These are phyloP conservation scores for Diloba caeruleocephala DNA, from an alignment of 2,888 invertebrate species.

Conservation along the genomic window DNA sequence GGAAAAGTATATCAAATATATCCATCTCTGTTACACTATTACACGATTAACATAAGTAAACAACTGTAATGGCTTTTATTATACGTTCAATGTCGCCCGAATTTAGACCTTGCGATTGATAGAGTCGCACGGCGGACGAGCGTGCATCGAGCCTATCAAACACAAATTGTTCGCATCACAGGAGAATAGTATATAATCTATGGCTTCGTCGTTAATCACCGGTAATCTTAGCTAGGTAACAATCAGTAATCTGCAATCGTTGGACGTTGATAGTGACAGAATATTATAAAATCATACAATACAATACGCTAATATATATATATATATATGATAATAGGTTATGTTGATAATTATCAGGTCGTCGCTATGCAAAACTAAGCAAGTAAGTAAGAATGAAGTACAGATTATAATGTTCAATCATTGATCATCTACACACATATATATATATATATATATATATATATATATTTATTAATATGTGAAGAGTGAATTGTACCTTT, in stretches of 20 bases:
- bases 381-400: too few species aligned
- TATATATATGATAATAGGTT: too few species aligned
- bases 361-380: too few species aligned
- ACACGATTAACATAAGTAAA: constrained; percentile 25
- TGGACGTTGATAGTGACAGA: too few species aligned
- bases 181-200: too few species aligned
- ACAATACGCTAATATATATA: neutral
- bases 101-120: constrained; percentile 16
- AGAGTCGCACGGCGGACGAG: constrained; percentile 12
- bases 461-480: too few species aligned
- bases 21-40: constrained; percentile 63
- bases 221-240: constrained; percentile 21
- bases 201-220: too few species aligned
- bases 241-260: neutral
- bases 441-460: too few species aligned
- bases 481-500: too few species aligned
- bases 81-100: constrained; percentile 32
- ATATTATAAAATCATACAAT: neutral
- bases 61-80: neutral
- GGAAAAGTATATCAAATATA: constrained; percentile 73
- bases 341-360: too few species aligned
- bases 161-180: constrained; percentile 12
- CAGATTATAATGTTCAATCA: too few species aligned
- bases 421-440: too few species aligned
- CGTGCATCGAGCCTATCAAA: constrained; percentile 1